Percentiles rank a stretch among this genome's conserved stretches.
Evolutionary conservation across 2,113 vertebrate species (phyloP).

Genomic region (Edolisoma coerulescens): DNA sequence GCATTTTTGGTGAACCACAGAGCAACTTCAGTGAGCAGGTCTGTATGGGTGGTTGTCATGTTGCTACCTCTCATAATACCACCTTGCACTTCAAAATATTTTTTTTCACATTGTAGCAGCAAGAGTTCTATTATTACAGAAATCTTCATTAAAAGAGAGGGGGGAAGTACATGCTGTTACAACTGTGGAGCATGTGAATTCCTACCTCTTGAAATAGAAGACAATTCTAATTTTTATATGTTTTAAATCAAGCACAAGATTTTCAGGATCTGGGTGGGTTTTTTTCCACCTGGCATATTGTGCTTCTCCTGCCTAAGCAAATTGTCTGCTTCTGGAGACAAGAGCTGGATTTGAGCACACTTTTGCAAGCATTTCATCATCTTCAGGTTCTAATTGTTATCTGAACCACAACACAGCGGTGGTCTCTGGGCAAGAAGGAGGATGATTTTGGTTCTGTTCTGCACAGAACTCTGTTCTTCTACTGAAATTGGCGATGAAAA

Average conservation of each 20-base stretch:
- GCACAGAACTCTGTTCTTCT: not conserved
- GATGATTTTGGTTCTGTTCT: not conserved
- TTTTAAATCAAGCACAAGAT: not conserved
- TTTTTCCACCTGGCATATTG: not conserved
- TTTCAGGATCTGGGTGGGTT: not conserved
- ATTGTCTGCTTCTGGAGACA: not conserved
- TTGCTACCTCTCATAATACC: not conserved
- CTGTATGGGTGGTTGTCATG: not conserved
- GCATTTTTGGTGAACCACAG: rapidly evolving
- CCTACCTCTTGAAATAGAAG: not conserved
- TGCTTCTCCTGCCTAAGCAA: not conserved
- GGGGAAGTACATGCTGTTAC: not conserved
- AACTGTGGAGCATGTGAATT: not conserved
- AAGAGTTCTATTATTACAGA: not conserved
- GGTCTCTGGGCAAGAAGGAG: not conserved
- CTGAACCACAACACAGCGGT: not conserved
- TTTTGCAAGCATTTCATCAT: not conserved
- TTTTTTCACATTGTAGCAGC: not conserved
- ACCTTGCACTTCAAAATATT: not conserved
- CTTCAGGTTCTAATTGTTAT: not conserved
- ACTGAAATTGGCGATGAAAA: not conserved
- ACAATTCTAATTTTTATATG: not conserved
- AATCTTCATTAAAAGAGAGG: not conserved
- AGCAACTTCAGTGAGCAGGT: not conserved
- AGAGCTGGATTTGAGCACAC: not conserved